These are phyloP conservation scores for Caenorhabditis afra DNA, from an alignment of 2,888 invertebrate genomes.

Conservation along the genomic window DNA sequence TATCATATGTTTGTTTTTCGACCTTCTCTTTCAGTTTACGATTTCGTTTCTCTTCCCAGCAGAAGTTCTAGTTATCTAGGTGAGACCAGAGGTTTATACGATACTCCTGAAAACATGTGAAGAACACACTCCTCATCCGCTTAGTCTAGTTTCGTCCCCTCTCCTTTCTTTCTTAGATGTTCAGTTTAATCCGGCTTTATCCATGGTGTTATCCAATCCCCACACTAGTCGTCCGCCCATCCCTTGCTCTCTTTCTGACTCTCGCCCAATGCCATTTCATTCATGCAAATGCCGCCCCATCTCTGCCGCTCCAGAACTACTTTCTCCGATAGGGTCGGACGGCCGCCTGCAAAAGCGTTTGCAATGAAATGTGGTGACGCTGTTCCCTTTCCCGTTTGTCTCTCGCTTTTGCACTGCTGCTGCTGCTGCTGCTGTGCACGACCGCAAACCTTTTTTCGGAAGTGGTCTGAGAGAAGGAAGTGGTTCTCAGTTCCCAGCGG, in stretches of 20 bases:
- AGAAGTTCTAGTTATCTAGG: slow-evolving; percentile 11
- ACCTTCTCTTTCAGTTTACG: slow-evolving; percentile 25
- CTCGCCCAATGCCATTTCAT: slow-evolving; percentile 1
- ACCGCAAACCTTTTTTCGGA: slow-evolving; percentile 50
- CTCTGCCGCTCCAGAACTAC: slow-evolving; percentile 5
- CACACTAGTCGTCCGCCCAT: neutral
- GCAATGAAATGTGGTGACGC: slow-evolving; percentile 43
- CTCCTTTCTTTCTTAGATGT: neutral
- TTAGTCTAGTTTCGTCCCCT: too few species aligned
- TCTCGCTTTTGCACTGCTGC: slow-evolving; percentile 6
- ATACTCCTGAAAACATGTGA: slow-evolving; percentile 11
- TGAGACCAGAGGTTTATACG: slow-evolving; percentile 11
- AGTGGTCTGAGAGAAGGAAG: slow-evolving; percentile 54
- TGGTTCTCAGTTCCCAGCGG: slow-evolving; percentile 19
- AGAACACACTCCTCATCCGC: slow-evolving; percentile 5
- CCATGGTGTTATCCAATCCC: neutral
- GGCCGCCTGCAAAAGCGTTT: slow-evolving; percentile 16
- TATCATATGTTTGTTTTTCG: slow-evolving; percentile 50
- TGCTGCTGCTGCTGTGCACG: neutral
- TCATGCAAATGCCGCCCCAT: slow-evolving; percentile 8
- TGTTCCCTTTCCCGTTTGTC: slow-evolving; percentile 37
- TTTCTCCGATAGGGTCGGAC: slow-evolving; percentile 1
- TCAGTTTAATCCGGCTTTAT: slow-evolving; percentile 13
- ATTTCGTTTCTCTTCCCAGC: slow-evolving; percentile 31
- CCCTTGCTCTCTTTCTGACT: neutral